These are phyloP conservation scores for Nesidiocoris tenuis DNA, from an alignment of 2,888 invertebrate genomes.

Conservation along the genomic window DNA sequence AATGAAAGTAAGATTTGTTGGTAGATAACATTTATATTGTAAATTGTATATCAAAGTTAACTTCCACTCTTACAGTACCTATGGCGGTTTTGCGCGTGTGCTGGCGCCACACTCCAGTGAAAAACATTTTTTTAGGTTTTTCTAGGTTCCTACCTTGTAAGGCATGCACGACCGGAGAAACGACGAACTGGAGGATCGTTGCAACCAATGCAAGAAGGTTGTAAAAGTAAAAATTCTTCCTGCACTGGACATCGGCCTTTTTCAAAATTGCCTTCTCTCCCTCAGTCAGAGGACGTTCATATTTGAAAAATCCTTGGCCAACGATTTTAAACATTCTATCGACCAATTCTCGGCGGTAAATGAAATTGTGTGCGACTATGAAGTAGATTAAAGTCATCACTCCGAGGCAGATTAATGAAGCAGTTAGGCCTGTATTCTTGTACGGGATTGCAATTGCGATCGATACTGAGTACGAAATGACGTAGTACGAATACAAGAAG, in stretches of 20 bases:
- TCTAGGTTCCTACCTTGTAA: neutral
- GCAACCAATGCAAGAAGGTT: neutral
- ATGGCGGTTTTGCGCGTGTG: too few relatives aligned
- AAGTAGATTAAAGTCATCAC: neutral
- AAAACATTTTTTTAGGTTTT: too few relatives aligned
- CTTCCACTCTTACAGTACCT: too few relatives aligned
- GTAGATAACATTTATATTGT: too few relatives aligned
- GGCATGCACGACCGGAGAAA: neutral
- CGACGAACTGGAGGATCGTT: neutral
- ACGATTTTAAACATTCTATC: neutral
- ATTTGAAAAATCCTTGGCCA: neutral
- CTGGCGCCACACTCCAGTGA: too few relatives aligned
- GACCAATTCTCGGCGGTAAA: neutral
- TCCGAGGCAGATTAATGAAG: neutral
- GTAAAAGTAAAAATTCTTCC: neutral
- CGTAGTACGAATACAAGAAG: neutral
- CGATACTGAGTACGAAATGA: neutral
- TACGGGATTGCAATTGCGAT: neutral
- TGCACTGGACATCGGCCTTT: neutral
- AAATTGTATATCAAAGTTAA: too few relatives aligned
- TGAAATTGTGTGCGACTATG: neutral
- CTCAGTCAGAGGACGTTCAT: neutral
- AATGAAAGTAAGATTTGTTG: too few relatives aligned
- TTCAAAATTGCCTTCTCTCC: neutral
- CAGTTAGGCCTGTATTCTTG: neutral